Conservation (phyloP, 2,113 vertebrate species). For the Mobula birostris region DNA sequence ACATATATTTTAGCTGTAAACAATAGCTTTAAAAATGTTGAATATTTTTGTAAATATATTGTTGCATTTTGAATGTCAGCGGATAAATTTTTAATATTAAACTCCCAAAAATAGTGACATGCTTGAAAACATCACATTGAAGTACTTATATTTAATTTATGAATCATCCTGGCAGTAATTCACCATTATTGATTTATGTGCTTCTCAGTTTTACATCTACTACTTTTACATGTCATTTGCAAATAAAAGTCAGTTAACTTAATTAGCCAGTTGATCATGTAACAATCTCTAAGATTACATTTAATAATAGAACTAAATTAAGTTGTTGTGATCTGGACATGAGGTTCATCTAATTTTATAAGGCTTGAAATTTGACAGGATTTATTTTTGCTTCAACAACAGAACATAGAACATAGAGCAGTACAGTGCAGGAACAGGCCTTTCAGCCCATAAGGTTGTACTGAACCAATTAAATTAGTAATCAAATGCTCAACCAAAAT, state of each 20-base stretch:
- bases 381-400: neutral
- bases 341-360: neutral
- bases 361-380: neutral
- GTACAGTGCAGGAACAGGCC: no score
- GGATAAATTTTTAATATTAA: neutral
- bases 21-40: neutral
- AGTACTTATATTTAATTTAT: neutral
- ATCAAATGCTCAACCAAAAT: no score
- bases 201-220: neutral
- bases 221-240: conserved; percentile 22
- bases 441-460: no score
- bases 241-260: neutral
- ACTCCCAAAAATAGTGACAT: no score
- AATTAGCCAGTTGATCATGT: neutral
- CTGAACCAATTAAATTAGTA: no score
- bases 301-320: neutral
- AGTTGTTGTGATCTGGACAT: neutral
- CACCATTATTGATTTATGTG: neutral
- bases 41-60: neutral
- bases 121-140: neutral
- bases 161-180: neutral
- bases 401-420: neutral
- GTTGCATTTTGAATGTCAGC: neutral
- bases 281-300: neutral
- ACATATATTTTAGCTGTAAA: neutral